Percentiles rank a stretch among this genome's conserved stretches.
Conservation (phyloP, 2,797 vertebrate genomes). For the Lacerta bilineata region DNA sequence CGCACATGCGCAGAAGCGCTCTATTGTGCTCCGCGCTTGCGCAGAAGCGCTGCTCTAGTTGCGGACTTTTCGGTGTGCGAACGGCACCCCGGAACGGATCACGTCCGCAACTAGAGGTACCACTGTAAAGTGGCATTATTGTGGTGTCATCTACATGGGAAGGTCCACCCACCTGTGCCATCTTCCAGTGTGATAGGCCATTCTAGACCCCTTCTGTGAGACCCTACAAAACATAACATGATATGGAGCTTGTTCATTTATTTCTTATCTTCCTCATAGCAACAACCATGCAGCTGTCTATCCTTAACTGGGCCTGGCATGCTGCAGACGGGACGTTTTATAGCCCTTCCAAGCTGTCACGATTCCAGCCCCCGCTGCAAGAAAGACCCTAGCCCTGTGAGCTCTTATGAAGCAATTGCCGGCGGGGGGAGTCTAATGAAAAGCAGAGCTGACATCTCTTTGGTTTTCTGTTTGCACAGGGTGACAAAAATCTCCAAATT, state of each 20-base stretch:
- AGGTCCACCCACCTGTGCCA: neutral
- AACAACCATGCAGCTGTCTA: neutral
- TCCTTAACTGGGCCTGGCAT: neutral
- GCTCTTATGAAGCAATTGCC: constrained; percentile 45
- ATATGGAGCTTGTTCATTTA: neutral
- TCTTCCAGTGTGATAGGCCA: neutral
- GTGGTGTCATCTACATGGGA: neutral
- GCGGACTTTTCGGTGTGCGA: too few relatives aligned
- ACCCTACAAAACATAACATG: neutral
- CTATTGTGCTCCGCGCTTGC: accelerated
- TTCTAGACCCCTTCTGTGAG: neutral
- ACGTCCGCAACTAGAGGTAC: too few relatives aligned
- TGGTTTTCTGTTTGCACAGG: constrained; percentile 56
- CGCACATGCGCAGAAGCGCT: too few relatives aligned
- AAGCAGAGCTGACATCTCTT: constrained; percentile 62
- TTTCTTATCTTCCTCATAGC: neutral
- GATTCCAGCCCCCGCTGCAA: neutral
- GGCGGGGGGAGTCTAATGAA: constrained; percentile 53
- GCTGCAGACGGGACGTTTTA: neutral
- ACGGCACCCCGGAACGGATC: too few relatives aligned
- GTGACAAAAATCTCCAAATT: constrained; percentile 52
- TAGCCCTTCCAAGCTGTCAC: too few relatives aligned
- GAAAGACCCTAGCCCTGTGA: neutral
- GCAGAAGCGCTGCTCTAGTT: too few relatives aligned
- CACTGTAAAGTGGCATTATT: too few relatives aligned